A percentile compares a stretch with the other conserved stretches of the same genome.
phyloP scores from a whole-genome alignment of 2,113 vertebrate genomes.

The Sula dactylatra region DNA sequence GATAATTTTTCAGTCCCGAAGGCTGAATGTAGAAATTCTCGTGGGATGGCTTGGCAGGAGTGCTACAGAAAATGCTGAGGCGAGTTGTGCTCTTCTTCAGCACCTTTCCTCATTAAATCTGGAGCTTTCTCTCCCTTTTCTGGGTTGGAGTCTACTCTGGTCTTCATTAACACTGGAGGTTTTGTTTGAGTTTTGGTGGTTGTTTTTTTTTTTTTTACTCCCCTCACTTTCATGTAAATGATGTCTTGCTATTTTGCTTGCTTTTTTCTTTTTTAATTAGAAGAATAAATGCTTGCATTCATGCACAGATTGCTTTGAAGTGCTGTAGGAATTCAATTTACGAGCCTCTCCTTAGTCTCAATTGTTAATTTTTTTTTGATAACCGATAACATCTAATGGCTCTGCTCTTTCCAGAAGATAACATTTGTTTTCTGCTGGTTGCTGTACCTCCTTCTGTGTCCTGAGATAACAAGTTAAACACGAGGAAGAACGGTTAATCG shows the following conservation, averaged over 20 bases:
- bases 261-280: constrained; percentile 48
- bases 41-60: neutral
- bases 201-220: neutral
- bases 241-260: constrained; percentile 35
- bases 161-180: constrained; percentile 32
- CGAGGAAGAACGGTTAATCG: neutral
- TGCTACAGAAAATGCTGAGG: neutral
- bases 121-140: neutral
- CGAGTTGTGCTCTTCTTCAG: neutral
- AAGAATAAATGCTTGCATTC: constrained; percentile 54
- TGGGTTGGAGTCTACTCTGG: neutral
- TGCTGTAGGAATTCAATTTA: constrained; percentile 34
- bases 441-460: neutral
- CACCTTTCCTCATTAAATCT: neutral
- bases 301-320: constrained; percentile 57
- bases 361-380: neutral
- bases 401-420: neutral
- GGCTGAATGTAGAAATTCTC: neutral
- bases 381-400: constrained; percentile 17
- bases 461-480: neutral
- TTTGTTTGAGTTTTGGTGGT: constrained; percentile 11
- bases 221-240: constrained; percentile 41
- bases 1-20: neutral
- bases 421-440: neutral
- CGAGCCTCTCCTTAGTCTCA: neutral